Evolutionary conservation across 2,113 vertebrate genomes (phyloP), one percentile per base, ranked within the genome.

Genomic region (Bubalus kerabau): DNA sequence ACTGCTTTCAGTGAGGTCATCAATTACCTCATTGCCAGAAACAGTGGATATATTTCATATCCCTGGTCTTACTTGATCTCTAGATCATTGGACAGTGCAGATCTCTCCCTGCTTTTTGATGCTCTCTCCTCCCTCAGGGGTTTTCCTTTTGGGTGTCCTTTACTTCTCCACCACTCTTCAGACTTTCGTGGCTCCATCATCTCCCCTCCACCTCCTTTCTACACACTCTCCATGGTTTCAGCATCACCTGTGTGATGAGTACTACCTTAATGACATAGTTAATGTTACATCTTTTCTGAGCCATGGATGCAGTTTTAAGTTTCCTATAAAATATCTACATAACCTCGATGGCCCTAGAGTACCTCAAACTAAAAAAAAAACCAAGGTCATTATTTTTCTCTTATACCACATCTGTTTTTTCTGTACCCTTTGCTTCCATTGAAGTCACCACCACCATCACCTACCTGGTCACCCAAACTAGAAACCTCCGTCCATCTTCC

Each of bases 31-130:
- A 10, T 21, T 48, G 40, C 64, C 36, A 26, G 36, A 89, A 26
- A n/a, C 24, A n/a, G 82, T 7, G 24, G 2, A 0, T 40, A 0
- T 23, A 13, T 46, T 56, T 74, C 64, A 40, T 36, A 95, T 14
- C 30, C 81, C n/a, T 40, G 3, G 40, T 71, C 30, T 60, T 28
- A 14, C 78, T 30, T 46, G 36, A 7, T 86, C 74, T 95, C 48
- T 30, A 40, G 57, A 36, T n/a, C 30, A 11, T 6, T 40, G 4
- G 0, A 4, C 7, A 1, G 43, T 17, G 13, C 50, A 24, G 43
- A 23, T 30, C 23, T 36, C 84, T 40, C 59, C 74, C 80, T 90
- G 14, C 46, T 13, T 46, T 19, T 23, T 36, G 32, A 87, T 17
- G 17, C 60, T 71, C 21, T 67, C 28, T 86, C 48, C 8, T 64